Percentiles rank a stretch among this genome's conserved stretches.
Conservation (phyloP, 2,888 invertebrate genomes). For the Timandra comae region DNA sequence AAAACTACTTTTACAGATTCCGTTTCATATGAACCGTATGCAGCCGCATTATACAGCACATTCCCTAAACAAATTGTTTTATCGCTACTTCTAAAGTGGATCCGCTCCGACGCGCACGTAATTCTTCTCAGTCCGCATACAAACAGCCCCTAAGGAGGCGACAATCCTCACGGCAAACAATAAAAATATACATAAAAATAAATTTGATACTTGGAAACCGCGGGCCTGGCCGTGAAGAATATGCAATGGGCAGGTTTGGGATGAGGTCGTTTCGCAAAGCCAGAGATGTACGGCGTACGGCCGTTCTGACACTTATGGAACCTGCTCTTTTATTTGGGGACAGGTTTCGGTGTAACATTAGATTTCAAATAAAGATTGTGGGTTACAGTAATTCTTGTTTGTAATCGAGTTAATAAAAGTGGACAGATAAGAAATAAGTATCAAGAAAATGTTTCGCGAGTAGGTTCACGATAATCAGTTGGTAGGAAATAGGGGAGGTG, state of each 20-base stretch:
- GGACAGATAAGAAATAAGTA: too few species aligned
- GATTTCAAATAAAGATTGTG: neutral
- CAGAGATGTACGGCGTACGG: slow-evolving; percentile 11
- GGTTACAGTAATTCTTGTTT: too few species aligned
- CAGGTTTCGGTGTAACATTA: neutral
- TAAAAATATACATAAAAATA: slow-evolving; percentile 73
- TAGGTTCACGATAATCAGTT: too few species aligned
- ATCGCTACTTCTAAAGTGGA: slow-evolving; percentile 62
- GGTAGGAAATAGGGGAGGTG: slow-evolving; percentile 28
- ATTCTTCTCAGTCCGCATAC: slow-evolving; percentile 69
- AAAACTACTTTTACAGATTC: slow-evolving; percentile 46
- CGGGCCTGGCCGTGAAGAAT: slow-evolving; percentile 50
- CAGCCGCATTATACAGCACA: slow-evolving; percentile 49
- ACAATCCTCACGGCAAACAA: slow-evolving; percentile 70
- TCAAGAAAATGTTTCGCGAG: too few species aligned
- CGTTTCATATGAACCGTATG: slow-evolving; percentile 38
- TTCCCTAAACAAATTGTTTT: slow-evolving; percentile 71
- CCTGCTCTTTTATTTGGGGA: neutral
- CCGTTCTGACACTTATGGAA: slow-evolving; percentile 6
- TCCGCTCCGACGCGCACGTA: slow-evolving; percentile 57
- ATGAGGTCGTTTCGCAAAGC: slow-evolving; percentile 27
- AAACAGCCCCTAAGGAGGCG: slow-evolving; percentile 70
- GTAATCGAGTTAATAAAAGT: too few species aligned
- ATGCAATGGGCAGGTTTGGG: slow-evolving; percentile 39
- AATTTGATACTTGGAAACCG: slow-evolving; percentile 62